Conservation (phyloP, 2,888 invertebrate genomes). For the Sympetrum striolatum region DNA sequence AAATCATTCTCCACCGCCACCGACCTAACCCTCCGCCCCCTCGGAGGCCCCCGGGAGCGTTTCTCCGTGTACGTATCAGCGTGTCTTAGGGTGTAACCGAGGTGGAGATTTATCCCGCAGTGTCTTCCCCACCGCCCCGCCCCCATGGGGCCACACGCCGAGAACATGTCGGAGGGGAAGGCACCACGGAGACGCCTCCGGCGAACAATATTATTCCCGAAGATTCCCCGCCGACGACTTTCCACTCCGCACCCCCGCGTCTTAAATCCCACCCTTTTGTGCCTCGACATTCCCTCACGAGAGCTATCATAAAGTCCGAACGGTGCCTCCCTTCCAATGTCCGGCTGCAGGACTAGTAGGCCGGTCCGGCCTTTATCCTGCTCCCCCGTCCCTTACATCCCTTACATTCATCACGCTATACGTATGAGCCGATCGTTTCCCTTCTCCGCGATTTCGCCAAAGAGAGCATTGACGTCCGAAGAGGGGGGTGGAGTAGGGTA, state of each 20-base stretch:
- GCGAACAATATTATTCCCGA: not conserved
- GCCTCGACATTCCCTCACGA: conserved; percentile 29
- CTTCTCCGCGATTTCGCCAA: not conserved
- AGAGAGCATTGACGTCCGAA: not conserved
- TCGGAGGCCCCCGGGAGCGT: not conserved
- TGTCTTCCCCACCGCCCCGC: conserved; percentile 3
- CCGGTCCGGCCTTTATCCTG: conserved; percentile 49
- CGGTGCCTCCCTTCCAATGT: conserved; percentile 51
- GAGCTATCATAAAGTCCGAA: conserved; percentile 45
- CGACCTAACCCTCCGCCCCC: not conserved
- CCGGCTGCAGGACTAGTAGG: conserved; percentile 47
- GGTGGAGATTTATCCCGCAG: conserved; percentile 6
- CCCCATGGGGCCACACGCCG: not conserved
- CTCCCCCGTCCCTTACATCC: conserved; percentile 41
- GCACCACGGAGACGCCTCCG: not conserved
- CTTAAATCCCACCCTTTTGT: not conserved
- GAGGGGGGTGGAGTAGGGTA: not conserved
- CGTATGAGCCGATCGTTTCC: not conserved
- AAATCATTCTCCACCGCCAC: not conserved
- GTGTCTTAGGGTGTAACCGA: conserved; percentile 1
- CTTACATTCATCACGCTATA: conserved; percentile 36
- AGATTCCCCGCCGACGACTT: not conserved
- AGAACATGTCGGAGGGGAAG: not conserved
- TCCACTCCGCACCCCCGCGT: not conserved
- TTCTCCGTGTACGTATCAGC: not conserved